Percentiles rank a stretch among this genome's conserved stretches.
These are phyloP conservation scores for Brassicogethes aeneus DNA, from an alignment of 2,888 invertebrate species.

Conservation along the genomic window DNA sequence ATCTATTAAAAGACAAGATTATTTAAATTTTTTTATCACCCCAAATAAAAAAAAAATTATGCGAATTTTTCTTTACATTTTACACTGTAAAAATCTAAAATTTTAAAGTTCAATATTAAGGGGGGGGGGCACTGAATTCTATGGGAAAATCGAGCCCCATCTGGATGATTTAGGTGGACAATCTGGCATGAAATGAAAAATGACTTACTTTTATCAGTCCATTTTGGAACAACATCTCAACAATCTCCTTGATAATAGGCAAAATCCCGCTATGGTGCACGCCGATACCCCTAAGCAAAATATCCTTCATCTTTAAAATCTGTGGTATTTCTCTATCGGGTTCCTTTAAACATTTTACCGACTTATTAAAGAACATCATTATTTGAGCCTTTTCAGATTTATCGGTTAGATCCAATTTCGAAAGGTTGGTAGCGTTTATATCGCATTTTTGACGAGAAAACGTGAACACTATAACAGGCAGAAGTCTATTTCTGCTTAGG, in stretches of 20 bases:
- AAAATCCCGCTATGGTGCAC: conserved; percentile 98
- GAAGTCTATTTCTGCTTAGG: conserved; percentile 67
- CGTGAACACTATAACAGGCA: conserved; percentile 92
- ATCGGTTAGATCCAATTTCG: conserved; percentile 67
- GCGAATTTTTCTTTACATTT: too few relatives aligned
- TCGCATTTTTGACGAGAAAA: conserved; percentile 81
- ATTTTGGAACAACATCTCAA: conserved; percentile 92
- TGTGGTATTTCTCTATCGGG: conserved; percentile 87
- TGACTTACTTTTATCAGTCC: conserved; percentile 75
- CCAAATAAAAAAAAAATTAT: too few relatives aligned
- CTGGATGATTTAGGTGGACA: background rate
- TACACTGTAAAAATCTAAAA: too few relatives aligned
- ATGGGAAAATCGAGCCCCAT: too few relatives aligned
- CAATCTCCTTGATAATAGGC: conserved; percentile 97
- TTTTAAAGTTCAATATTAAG: too few relatives aligned
- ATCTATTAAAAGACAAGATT: too few relatives aligned
- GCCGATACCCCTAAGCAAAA: conserved; percentile 80
- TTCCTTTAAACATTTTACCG: conserved; percentile 62
- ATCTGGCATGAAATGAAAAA: background rate
- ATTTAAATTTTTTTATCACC: too few relatives aligned
- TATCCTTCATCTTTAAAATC: conserved; percentile 58
- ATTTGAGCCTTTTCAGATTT: conserved; percentile 78
- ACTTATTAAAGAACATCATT: conserved; percentile 75
- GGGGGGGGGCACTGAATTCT: too few relatives aligned
- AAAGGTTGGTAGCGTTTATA: conserved; percentile 49